A percentile compares a stretch with the other conserved stretches of the same genome.
Evolutionary conservation across 2,797 vertebrate species (phyloP).

Genomic region (Gymnoscopelus microlampas): DNA sequence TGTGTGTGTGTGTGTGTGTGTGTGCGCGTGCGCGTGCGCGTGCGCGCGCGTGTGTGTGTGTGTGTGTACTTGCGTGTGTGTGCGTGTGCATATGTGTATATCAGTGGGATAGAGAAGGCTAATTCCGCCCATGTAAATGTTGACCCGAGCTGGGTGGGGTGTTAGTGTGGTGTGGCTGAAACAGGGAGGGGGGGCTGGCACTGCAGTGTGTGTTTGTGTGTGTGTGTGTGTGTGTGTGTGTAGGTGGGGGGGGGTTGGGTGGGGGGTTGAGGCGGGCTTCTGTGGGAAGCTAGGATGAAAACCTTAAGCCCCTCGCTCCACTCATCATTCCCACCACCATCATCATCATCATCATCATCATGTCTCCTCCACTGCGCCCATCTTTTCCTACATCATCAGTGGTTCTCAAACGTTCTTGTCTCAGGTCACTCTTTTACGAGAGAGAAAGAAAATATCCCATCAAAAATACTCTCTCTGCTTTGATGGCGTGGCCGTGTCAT

Average conservation of each 20-base stretch:
- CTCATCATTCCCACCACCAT: slow-evolving; percentile 44
- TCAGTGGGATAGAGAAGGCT: slow-evolving; percentile 57
- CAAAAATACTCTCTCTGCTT: slow-evolving; percentile 5
- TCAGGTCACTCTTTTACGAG: too few species aligned
- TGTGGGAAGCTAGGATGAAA: slow-evolving; percentile 51
- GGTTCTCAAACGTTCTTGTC: too few species aligned
- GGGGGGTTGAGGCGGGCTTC: slow-evolving; percentile 44
- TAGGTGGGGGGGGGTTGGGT: slow-evolving; percentile 6
- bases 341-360: slow-evolving; percentile 41
- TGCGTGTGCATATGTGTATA: background rate
- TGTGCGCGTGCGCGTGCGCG: background rate
- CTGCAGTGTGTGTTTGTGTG: too few species aligned
- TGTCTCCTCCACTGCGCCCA: slow-evolving; percentile 30
- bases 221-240: background rate
- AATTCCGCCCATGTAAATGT: slow-evolving; percentile 73
- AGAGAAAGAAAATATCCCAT: background rate
- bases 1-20: slow-evolving; percentile 38
- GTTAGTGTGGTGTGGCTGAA: slow-evolving; percentile 55
- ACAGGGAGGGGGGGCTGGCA: background rate
- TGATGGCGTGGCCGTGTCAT: slow-evolving; percentile 10
- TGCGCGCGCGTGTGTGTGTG: background rate
- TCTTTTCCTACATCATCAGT: slow-evolving; percentile 26
- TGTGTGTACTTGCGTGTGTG: background rate
- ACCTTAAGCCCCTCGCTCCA: slow-evolving; percentile 55
- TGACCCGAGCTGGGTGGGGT: slow-evolving; percentile 71